A percentile compares a stretch with the other conserved stretches of the same genome.
Evolutionary conservation across 1,140 invertebrate genomes (phyloP).

Genomic region (Coptotermes formosanus): DNA sequence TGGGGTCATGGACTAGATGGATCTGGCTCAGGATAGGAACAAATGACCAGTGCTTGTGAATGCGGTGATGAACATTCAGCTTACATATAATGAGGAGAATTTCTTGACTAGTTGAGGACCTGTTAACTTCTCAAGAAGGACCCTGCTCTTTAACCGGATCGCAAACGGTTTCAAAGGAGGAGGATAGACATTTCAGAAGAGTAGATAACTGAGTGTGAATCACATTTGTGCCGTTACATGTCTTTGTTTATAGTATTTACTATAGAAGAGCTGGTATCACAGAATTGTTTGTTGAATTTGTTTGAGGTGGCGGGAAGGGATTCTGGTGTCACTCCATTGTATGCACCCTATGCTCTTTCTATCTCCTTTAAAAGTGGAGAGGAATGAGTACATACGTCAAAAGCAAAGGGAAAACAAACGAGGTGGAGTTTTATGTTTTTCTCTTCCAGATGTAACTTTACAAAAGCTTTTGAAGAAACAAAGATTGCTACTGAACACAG

Average conservation of each 20-base stretch:
- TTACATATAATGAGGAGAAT: too few species aligned
- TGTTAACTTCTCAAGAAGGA: too few species aligned
- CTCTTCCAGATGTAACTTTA: neutral
- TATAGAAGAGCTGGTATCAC: neutral
- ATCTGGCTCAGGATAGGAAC: too few species aligned
- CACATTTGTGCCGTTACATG: too few species aligned
- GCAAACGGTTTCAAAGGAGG: too few species aligned
- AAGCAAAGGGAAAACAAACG: slow-evolving; percentile 18
- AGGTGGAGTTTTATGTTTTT: slow-evolving; percentile 5
- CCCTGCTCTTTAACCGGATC: too few species aligned
- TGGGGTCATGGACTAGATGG: too few species aligned
- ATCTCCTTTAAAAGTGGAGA: neutral
- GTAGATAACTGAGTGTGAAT: too few species aligned
- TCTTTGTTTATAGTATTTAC: neutral
- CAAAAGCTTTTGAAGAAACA: slow-evolving; percentile 17
- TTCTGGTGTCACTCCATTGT: neutral
- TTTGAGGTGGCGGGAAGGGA: neutral
- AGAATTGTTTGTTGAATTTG: neutral
- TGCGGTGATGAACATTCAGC: too few species aligned
- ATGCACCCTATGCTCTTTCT: neutral
- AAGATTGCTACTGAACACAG: slow-evolving; percentile 3
- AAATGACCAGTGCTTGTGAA: too few species aligned
- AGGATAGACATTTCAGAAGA: too few species aligned
- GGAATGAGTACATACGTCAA: neutral
- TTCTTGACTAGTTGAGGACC: too few species aligned